Evolutionary conservation across 1,140 invertebrate genomes (phyloP), one percentile per base, ranked within the genome.

Genomic region (Orchesella cincta): DNA sequence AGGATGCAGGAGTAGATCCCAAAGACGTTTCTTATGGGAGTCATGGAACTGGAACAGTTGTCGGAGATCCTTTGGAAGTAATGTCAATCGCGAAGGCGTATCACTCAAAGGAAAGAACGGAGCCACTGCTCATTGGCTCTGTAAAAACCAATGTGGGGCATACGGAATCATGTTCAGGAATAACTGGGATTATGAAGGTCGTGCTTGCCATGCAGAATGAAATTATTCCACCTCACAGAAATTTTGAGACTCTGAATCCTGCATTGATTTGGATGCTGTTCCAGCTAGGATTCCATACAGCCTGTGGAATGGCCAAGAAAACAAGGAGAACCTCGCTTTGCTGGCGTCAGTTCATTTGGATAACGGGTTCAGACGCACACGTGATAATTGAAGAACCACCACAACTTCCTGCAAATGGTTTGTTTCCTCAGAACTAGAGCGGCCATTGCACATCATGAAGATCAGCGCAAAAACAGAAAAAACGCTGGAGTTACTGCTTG

Each of bases 281-380:
- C 52, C 52, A 5, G 52, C 52, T 14, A n/a, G 3, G 23, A 57
- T 57, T 57, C 52, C 52, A 57, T 26, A 3, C 3, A 12, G 3
- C 5, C 29, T 5, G 5, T 71, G 16, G 5, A 5, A 16, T 71
- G 67, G 67, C 67, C 67, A 34, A 26, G 67, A 23, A 5, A 33
- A 14, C 12, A 31, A 34, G 2, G 5, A 8, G 31, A 23, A 18
- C 67, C 67, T 3, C 16, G 67, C 2, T 28, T 71, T 71, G 67
- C 67, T 29, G 67, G 67, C 12, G 72, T 80, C 1, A 80, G 62
- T 28, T 80, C 76, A 1, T 80, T 80, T 74, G 76, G 79, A 67
- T 80, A 5, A 74, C 57, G 74, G 79, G 79, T 64, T 35, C 79
- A 0, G 75, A 80, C 35, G 76, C 72, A 1, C 79, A 80, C 64